A percentile compares a stretch with the other conserved stretches of the same genome.
Conservation (phyloP, 1,140 invertebrate species). For the Polyergus mexicanus region DNA sequence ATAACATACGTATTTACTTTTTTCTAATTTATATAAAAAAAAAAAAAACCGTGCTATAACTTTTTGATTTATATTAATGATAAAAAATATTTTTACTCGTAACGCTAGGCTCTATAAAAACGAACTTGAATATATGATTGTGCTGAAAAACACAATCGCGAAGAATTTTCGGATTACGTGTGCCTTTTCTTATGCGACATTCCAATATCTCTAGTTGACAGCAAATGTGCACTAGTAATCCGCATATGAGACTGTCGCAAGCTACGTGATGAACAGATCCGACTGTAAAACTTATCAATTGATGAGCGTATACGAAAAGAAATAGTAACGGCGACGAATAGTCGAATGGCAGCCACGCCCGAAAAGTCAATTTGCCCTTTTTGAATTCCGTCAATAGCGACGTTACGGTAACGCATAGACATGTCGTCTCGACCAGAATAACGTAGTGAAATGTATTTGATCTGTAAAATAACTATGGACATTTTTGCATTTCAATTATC, state of each 20-base stretch:
- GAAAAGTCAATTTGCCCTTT: constrained; percentile 54
- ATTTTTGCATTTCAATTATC: constrained; percentile 28
- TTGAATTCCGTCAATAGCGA: constrained; percentile 60
- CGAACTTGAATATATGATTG: constrained; percentile 70
- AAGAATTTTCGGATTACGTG: not conserved
- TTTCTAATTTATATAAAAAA: not conserved
- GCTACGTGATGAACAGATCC: constrained; percentile 51
- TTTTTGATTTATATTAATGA: no score
- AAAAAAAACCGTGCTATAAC: not conserved
- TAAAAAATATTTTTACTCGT: not conserved
- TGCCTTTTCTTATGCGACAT: constrained; percentile 51
- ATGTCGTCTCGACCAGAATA: constrained; percentile 56
- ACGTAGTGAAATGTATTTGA: constrained; percentile 48
- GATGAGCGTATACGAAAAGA: constrained; percentile 61
- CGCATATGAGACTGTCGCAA: constrained; percentile 67
- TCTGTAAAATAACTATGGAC: constrained; percentile 46
- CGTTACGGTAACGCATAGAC: constrained; percentile 32
- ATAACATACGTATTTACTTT: no score
- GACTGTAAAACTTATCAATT: constrained; percentile 45
- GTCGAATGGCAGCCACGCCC: constrained; percentile 33
- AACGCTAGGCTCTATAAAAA: not conserved
- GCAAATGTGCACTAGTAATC: constrained; percentile 67
- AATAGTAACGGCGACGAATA: constrained; percentile 19
- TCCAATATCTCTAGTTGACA: constrained; percentile 71
- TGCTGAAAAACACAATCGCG: constrained; percentile 67